Base-by-base conservation (phyloP, 2,888 invertebrate species). In the Eudasyphora cyanicolor region DNA sequence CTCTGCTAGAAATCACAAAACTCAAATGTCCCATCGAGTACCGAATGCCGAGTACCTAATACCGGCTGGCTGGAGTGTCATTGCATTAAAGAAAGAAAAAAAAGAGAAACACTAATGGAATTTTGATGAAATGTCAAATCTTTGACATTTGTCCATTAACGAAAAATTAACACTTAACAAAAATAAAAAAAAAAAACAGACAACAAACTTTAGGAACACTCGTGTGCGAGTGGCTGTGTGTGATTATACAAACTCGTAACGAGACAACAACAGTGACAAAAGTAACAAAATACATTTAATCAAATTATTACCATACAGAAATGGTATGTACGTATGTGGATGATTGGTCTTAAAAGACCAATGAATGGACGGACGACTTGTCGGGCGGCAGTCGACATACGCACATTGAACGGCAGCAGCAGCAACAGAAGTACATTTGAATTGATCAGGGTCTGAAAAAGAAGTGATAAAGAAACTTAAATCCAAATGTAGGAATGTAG, bases 111-210 rank as follows among this genome's bases (percentile, higher is more conserved):
- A 73, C 75, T 81, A 84, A 84, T 81, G 80, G 75, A 78, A 84
- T 84, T 84, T 84, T 84, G 78, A 81, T 76, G 75, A 84, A 84
- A 81, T 84, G 75, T 76, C 83, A 81, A 76, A 76, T 67, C 71
- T 84, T 76, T 79, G 81, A 81, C 78, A 76, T 81, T 84, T 79
- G 81, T 51, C 84, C 84, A 84, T 81, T 84, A 81, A 74, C 67
- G 76, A 78, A 78, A 81, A 76, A 76, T 76, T 81, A 81, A 84
- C 84, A 76, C 78, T 84, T 80, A 78, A 75, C 38, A 67, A 38
- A 60, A 29, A 69, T 32, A 35, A 3, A 29, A 17, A 29, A n/a
- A 12, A 27, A 32, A 17, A 1, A 29, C 29, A 60, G 3, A 29
- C 14, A 60, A 12, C 27, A 19, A 32, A 21, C 2, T 27, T 27